phyloP scores from a whole-genome alignment of 2,888 invertebrate species.

The Tiphia femorata region DNA sequence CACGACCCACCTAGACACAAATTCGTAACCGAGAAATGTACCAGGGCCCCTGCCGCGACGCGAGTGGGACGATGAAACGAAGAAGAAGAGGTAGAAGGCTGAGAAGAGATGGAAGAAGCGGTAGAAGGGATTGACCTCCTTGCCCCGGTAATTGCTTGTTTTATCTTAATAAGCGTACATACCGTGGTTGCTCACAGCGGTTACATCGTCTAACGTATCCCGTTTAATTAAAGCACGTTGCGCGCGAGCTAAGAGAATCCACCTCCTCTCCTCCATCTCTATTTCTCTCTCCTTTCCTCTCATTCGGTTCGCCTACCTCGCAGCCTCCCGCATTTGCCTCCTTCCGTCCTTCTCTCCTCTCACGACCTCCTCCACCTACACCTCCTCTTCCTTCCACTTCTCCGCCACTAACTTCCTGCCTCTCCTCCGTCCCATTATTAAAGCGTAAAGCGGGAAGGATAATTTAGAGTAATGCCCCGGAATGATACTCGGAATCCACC shows the following conservation, averaged over 20 bases:
- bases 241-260: slow-evolving; percentile 24
- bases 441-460: slow-evolving; percentile 11
- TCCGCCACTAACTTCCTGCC: neutral
- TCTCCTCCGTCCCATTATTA: slow-evolving; percentile 8
- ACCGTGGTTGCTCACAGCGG: slow-evolving; percentile 42
- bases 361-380: neutral
- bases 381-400: neutral
- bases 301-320: neutral
- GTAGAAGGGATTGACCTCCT: slow-evolving; percentile 38
- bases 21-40: neutral
- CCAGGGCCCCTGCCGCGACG: neutral
- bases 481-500: slow-evolving; percentile 2
- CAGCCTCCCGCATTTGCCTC: slow-evolving; percentile 2
- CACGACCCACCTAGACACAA: neutral
- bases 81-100: slow-evolving; percentile 11
- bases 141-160: slow-evolving; percentile 50
- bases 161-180: slow-evolving; percentile 52
- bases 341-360: neutral
- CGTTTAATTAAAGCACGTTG: slow-evolving; percentile 51
- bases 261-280: neutral
- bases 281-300: slow-evolving; percentile 7
- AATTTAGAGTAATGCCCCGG: slow-evolving; percentile 10
- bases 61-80: neutral
- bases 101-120: neutral
- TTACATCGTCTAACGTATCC: slow-evolving; percentile 46